Conservation (phyloP, 1,140 invertebrate species). For the Ceratitis capitata region DNA sequence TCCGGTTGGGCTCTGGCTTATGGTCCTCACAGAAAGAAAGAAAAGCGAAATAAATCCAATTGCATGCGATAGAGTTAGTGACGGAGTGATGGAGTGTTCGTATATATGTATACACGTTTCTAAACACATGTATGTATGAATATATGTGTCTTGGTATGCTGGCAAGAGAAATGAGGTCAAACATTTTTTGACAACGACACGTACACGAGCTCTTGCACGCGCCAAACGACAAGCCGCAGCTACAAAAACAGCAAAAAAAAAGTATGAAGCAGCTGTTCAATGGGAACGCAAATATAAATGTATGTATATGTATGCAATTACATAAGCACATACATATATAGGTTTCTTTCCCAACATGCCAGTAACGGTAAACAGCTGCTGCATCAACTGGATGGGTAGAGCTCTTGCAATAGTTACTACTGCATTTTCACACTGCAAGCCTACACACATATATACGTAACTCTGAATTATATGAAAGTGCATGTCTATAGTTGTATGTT, state of each 20-base stretch:
- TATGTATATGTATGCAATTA: too few species aligned
- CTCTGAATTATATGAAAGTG: too few species aligned
- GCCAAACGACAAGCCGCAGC: not conserved
- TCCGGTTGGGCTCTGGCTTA: not conserved
- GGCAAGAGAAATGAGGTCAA: constrained; percentile 35
- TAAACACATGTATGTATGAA: too few species aligned
- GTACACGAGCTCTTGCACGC: not conserved
- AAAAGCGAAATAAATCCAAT: too few species aligned
- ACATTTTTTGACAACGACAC: constrained; percentile 37
- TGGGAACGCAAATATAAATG: too few species aligned
- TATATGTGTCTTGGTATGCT: not conserved
- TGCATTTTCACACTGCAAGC: not conserved
- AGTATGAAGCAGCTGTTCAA: too few species aligned
- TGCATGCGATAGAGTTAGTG: not conserved
- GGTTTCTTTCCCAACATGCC: not conserved
- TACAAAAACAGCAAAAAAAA: constrained; percentile 7
- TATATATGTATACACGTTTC: too few species aligned
- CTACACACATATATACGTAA: not conserved
- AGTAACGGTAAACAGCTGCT: constrained; percentile 7
- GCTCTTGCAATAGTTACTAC: not conserved
- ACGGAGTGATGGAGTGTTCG: not conserved
- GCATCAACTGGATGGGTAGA: not conserved
- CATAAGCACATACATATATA: not conserved
- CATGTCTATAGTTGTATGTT: too few species aligned
- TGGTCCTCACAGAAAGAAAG: not conserved